Evolutionary conservation across 1,140 invertebrate genomes (phyloP).

Genomic region (Bicyclus anynana): DNA sequence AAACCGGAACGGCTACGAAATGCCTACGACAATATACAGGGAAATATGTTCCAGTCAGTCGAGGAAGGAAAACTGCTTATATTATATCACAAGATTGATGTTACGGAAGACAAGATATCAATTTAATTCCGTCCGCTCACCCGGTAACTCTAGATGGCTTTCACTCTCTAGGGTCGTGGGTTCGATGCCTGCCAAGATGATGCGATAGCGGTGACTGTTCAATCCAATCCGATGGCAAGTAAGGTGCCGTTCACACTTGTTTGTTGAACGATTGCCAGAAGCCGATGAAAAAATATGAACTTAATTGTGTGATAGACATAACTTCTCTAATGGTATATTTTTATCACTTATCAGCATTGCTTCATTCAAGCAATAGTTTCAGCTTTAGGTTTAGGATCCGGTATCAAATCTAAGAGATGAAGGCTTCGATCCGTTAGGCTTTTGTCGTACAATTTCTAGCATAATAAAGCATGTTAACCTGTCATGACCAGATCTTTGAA

Average conservation of each 20-base stretch:
- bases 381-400: no score
- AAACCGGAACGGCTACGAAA: neutral
- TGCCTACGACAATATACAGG: neutral
- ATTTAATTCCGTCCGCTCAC: slow-evolving; percentile 32
- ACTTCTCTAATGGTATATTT: no score
- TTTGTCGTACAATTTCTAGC: no score
- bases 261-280: neutral
- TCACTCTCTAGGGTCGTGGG: slow-evolving; percentile 50
- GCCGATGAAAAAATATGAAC: neutral
- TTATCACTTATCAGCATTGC: no score
- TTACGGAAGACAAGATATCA: slow-evolving; percentile 31
- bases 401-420: no score
- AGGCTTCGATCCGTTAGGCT: no score
- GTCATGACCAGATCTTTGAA: no score
- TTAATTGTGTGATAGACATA: neutral
- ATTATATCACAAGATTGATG: slow-evolving; percentile 12
- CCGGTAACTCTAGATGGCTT: slow-evolving; percentile 50
- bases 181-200: slow-evolving; percentile 43
- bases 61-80: slow-evolving; percentile 16
- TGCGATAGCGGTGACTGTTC: slow-evolving; percentile 27
- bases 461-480: no score
- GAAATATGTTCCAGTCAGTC: neutral
- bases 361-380: no score
- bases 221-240: slow-evolving; percentile 30
- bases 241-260: slow-evolving; percentile 15